Conservation (phyloP, 2,113 vertebrate species). For the Channa argus region DNA sequence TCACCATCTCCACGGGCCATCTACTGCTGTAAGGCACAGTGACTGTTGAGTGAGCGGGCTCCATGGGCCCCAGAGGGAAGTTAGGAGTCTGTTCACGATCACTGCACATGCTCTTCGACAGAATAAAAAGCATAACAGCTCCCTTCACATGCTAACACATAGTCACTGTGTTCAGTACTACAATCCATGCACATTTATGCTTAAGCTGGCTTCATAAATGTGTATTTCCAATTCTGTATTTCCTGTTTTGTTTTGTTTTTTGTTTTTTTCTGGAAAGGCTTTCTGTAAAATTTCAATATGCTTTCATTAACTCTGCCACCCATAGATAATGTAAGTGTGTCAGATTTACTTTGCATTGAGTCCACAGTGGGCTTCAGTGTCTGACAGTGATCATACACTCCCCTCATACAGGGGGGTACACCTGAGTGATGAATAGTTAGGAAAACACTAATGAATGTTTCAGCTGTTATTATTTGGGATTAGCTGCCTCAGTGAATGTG, state of each 20-base stretch:
- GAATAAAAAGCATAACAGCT: conserved; percentile 40
- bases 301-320: too few species aligned
- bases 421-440: too few species aligned
- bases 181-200: background rate
- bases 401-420: too few species aligned
- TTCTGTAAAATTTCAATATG: too few species aligned
- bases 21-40: conserved; percentile 34
- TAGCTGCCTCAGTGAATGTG: conserved; percentile 25
- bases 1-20: conserved; percentile 32
- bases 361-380: too few species aligned
- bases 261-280: too few species aligned
- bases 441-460: conserved; percentile 5
- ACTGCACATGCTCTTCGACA: conserved; percentile 46
- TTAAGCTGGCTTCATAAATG: background rate
- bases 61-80: conserved; percentile 28
- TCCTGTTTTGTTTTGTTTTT: too few species aligned
- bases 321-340: too few species aligned
- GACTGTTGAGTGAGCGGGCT: conserved; percentile 31
- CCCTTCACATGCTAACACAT: conserved; percentile 1
- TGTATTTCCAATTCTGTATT: too few species aligned
- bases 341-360: too few species aligned
- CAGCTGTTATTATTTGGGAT: conserved; percentile 40
- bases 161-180: background rate
- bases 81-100: conserved; percentile 54
- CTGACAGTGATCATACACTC: too few species aligned